Percentiles rank a stretch among this genome's conserved stretches.
Conservation (phyloP, 2,113 vertebrate species). For the Sander lucioperca region DNA sequence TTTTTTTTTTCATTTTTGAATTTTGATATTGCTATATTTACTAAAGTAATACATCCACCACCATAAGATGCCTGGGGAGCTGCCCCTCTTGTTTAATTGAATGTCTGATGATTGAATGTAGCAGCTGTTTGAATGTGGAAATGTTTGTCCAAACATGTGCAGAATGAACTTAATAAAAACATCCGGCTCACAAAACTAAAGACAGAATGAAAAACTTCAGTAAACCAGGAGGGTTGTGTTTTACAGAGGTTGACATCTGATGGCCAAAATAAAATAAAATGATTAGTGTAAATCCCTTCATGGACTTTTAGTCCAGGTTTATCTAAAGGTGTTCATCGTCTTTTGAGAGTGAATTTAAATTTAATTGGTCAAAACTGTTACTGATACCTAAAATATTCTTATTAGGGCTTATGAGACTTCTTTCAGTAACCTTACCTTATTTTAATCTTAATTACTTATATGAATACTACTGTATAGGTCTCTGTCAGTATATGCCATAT, state of each 20-base stretch:
- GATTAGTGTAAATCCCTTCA: neutral
- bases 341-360: neutral
- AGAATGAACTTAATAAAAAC: neutral
- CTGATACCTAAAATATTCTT: neutral
- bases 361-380: neutral
- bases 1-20: neutral
- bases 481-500: neutral
- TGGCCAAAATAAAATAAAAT: neutral
- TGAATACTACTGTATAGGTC: neutral
- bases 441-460: neutral
- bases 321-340: neutral
- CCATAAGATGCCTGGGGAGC: no score
- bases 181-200: neutral
- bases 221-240: neutral
- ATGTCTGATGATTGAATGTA: neutral
- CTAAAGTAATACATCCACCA: neutral
- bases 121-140: neutral
- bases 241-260: neutral
- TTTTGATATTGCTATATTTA: neutral
- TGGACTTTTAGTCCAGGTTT: neutral
- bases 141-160: neutral
- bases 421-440: neutral
- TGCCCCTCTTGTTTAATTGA: neutral
- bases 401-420: neutral
- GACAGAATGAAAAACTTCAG: neutral